Evolutionary conservation across 2,888 invertebrate genomes (phyloP), one percentile per base, ranked within the genome.

Genomic region (Brassicogethes aeneus): DNA sequence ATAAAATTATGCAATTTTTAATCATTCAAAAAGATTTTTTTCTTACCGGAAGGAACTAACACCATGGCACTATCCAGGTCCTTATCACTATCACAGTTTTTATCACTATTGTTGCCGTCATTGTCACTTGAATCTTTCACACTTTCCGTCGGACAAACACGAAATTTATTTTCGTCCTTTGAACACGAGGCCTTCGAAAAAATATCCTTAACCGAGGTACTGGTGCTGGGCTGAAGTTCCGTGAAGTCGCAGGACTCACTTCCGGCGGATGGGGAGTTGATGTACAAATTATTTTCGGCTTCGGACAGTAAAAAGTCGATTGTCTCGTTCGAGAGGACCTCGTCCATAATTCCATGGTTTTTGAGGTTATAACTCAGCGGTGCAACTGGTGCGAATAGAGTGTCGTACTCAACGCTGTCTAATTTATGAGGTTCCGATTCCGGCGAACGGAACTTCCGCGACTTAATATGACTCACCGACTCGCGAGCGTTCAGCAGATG

Each of bases 31-130:
- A n/a, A n/a, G n/a, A 32, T 40, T 41, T 16, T 29, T 37, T 29
- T 52, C 56, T 57, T 57, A 68, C 67, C 66, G 50, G 66, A 55
- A 54, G 68, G 67, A 50, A 68, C 67, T 52, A 67, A 51, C 37
- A 67, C 65, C 64, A 65, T 62, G 31, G 58, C 59, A 45, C 62
- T 59, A 37, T 62, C 56, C 23, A 50, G 50, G 42, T 50, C 51
- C 29, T 44, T 41, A 16, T 55, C 56, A 36, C 46, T 51, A 43
- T 47, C 47, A 42, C 40, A 41, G 16, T 48, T 46, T 17, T 36
- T 34, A 36, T 38, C 38, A 29, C 38, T 37, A 7, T 23, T 23
- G 5, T 7, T 23, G 5, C 5, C 23, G 10, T 10, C 23, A 10
- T 23, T 10, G 5, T 10, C 23, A 14, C 13, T 40, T 17, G 38